Base-by-base conservation (phyloP, 2,797 vertebrate genomes). In the Urosaurus nigricauda region DNA sequence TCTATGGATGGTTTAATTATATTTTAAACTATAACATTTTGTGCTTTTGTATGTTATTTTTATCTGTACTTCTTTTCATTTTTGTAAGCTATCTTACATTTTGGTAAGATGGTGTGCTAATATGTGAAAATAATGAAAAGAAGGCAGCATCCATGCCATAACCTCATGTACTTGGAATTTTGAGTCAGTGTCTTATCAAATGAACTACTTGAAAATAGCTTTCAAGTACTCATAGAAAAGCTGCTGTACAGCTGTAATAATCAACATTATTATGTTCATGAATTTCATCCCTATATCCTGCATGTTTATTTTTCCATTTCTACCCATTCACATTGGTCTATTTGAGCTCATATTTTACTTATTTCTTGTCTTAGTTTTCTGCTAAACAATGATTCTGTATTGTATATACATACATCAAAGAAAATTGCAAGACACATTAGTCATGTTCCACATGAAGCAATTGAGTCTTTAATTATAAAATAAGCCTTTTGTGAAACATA, bases 401-500 rank as follows among this genome's bases (percentile, higher is more conserved):
- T 90, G 26, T 85, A 65, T 35, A 86, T 58, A 85, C 43, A 65
- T 83, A 4, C 88, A 92, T 93, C 90, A 94, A 92, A 93, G 78
- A 91, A 53, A 88, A 93, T 89, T 93, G 88, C 87, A 93, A 90
- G 53, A 92, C 89, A 84, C 32, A 19, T 91, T 89, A 89, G 92
- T 90, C 40, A 68, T 88, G n/a, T 88, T 88, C 40, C 80, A 84
- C 91, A 68, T 83, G 71, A 93, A 84, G 24, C 65, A 86, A 86
- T 78, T 29, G 56, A 91, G 88, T 93, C 74, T 85, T 92, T 93
- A 91, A 90, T 92, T 92, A 89, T 86, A 93, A 94, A 93, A 90
- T 88, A 93, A 94, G 2, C 9, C 89, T 93, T 89, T 93, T 92
- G 88, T 91, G 93, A 94, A 93, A 86, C 79, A 47, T 79, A 71